Conservation (phyloP, 2,888 invertebrate species). For the Mycalesis mineus region DNA sequence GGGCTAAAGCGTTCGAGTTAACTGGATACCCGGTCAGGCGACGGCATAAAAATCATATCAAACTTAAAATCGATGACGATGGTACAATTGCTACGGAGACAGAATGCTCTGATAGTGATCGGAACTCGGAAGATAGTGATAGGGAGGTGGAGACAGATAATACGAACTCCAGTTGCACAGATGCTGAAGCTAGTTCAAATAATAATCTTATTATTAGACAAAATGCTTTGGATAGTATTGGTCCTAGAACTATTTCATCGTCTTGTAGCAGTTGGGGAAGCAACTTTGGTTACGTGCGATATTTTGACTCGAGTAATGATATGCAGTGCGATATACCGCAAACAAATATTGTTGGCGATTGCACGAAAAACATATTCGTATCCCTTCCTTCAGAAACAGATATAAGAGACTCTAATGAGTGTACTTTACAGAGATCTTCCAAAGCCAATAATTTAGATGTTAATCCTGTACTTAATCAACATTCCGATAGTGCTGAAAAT, state of each 20-base stretch:
- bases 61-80: conserved; percentile 62
- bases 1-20: conserved; percentile 70
- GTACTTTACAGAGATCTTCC: conserved; percentile 32
- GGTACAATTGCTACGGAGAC: conserved; percentile 65
- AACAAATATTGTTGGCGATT: conserved; percentile 52
- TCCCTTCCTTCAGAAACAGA: conserved; percentile 34
- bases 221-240: conserved; percentile 76
- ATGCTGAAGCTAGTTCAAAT: conserved; percentile 48
- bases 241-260: conserved; percentile 64
- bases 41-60: conserved; percentile 67
- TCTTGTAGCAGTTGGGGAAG: conserved; percentile 77
- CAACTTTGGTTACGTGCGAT: conserved; percentile 83
- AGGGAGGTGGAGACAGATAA: conserved; percentile 65
- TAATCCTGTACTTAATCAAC: conserved; percentile 59
- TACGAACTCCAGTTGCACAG: conserved; percentile 59
- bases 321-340: conserved; percentile 53
- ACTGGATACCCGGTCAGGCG: conserved; percentile 65
- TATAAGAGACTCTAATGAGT: conserved; percentile 28
- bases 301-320: conserved; percentile 76
- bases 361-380: conserved; percentile 60
- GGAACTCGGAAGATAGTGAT: conserved; percentile 48
- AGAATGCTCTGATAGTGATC: conserved; percentile 62
- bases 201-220: conserved; percentile 73
- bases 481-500: conserved; percentile 80
- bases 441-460: conserved; percentile 40